Evolutionary conservation across 2,797 vertebrate species (phyloP).

Genomic region (Sebastes umbrosus): DNA sequence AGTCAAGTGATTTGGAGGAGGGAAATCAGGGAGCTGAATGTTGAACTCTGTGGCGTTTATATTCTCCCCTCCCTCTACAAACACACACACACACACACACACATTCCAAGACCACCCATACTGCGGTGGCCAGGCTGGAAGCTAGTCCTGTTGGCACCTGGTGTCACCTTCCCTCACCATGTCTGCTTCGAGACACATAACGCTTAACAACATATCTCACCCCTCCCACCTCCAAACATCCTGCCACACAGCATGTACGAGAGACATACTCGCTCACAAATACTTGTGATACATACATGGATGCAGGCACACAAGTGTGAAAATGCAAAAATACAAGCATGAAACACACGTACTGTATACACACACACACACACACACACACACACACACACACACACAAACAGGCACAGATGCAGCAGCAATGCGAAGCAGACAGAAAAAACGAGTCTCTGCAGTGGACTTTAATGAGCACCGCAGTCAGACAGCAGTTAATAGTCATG

Average conservation of each 20-base stretch:
- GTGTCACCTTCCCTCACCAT: conserved; percentile 16
- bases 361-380: background rate
- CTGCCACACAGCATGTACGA: background rate
- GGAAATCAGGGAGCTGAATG: background rate
- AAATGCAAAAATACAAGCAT: background rate
- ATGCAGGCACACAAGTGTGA: background rate
- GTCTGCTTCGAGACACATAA: background rate
- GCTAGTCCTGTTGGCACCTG: conserved; percentile 5
- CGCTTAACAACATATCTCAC: background rate
- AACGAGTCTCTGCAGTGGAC: conserved; percentile 42
- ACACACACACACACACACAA: background rate
- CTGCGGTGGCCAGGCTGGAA: background rate
- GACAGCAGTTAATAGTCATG: conserved; percentile 53
- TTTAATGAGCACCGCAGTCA: conserved; percentile 59
- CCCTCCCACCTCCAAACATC: background rate
- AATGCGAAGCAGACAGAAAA: conserved; percentile 4
- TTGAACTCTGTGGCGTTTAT: background rate
- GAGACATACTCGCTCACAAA: background rate
- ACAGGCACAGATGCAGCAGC: conserved; percentile 5
- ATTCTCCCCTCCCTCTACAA: background rate
- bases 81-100: background rate
- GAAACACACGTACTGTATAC: background rate
- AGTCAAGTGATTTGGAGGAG: background rate
- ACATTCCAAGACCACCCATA: conserved; percentile 17
- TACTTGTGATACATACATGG: background rate